These are phyloP conservation scores for Plemyria rubiginata DNA, from an alignment of 2,888 invertebrate species.

Conservation along the genomic window DNA sequence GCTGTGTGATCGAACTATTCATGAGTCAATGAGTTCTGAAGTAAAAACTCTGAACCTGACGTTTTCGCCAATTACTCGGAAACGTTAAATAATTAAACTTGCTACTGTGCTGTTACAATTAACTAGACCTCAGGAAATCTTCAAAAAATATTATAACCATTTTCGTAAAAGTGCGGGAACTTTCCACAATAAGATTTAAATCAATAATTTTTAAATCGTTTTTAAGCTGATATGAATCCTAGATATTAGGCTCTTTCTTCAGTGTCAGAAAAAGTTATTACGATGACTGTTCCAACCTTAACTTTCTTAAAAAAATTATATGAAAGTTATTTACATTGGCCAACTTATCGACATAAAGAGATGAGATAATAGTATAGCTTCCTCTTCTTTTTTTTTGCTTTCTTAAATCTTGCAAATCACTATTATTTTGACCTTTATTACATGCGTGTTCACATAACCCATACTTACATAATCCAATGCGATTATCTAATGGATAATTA, in stretches of 20 bases:
- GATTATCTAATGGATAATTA: constrained; percentile 17
- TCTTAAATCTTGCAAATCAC: constrained; percentile 48
- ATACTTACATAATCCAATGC: constrained; percentile 34
- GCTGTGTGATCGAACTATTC: constrained; percentile 56
- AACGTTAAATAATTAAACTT: background rate
- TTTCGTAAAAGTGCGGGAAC: too few species aligned
- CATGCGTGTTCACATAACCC: constrained; percentile 31
- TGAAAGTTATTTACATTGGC: constrained; percentile 1
- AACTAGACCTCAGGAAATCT: background rate
- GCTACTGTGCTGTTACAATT: background rate
- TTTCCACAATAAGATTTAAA: too few species aligned
- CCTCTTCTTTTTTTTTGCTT: constrained; percentile 24
- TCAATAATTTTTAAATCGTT: too few species aligned
- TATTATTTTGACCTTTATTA: constrained; percentile 43
- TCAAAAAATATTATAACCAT: background rate
- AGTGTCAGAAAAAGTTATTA: background rate
- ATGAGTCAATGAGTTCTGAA: constrained; percentile 40
- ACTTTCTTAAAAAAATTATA: background rate
- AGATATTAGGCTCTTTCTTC: background rate
- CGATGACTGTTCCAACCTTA: too few species aligned
- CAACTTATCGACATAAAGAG: constrained; percentile 7
- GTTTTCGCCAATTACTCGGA: constrained; percentile 5
- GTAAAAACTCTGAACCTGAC: constrained; percentile 7
- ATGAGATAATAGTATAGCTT: constrained; percentile 8
- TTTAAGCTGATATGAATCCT: too few species aligned